Evolutionary conservation across 2,888 invertebrate genomes (phyloP), one percentile per base, ranked within the genome.

Genomic region (Anarsia innoxiella): DNA sequence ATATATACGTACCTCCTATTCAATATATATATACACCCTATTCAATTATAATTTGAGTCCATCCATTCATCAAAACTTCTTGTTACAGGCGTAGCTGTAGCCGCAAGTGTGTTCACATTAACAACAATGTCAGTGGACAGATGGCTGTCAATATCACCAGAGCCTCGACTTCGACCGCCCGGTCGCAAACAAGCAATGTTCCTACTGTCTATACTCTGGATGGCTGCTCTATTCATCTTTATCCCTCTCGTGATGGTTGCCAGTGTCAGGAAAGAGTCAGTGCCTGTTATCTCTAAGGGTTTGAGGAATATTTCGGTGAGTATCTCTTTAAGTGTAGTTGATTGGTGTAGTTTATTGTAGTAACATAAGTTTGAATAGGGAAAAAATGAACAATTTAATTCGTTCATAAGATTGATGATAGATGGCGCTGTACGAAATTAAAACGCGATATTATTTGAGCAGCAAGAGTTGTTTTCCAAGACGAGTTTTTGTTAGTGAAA

Each of bases 41-140:
- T n/a, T n/a, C n/a, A n/a, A n/a, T n/a, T n/a, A n/a, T n/a, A n/a
- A n/a, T n/a, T n/a, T n/a, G n/a, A n/a, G n/a, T n/a, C n/a, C n/a
- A n/a, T n/a, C n/a, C n/a, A n/a, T n/a, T n/a, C n/a, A n/a, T n/a
- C n/a, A n/a, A n/a, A n/a, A n/a, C n/a, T n/a, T n/a, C n/a, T n/a
- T n/a, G n/a, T n/a, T n/a, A 9, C 72, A 92, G 92, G 91, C 41
- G 90, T 92, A 12, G 88, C 92, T 1, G 92, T 93, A 9, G 91
- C 91, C 2, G 90, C 92, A 2, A 92, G 92, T 52, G 90, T 93
- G 23, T 92, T 92, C 63, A 93, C 93, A 0, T 89, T 93, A 44
- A 90, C 91, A 3, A 89, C 91, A 0, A 91, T 93, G 90, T 91
- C 92, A 27, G 86, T 93, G n/a, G 93, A 93, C 61, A 85, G 93